Conservation (phyloP, 2,888 invertebrate species). For the Agrochola lychnidis region DNA sequence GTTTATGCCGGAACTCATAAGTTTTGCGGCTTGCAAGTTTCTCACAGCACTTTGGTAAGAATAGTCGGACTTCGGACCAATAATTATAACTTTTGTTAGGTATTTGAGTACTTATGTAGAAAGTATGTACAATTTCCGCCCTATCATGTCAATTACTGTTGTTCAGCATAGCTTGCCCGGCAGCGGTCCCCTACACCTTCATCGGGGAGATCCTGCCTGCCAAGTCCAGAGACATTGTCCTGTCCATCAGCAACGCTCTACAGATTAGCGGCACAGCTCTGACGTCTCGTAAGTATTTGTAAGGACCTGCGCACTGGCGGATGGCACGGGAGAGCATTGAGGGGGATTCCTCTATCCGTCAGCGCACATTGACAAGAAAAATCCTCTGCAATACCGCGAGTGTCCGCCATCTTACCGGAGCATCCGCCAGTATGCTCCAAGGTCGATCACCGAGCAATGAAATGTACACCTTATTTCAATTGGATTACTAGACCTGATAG, state of each 20-base stretch:
- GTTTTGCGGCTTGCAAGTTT: constrained; percentile 91
- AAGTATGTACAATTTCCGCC: not conserved
- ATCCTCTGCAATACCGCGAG: no score
- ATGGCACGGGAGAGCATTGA: no score
- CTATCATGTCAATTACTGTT: constrained; percentile 19
- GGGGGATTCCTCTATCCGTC: no score
- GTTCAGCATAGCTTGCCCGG: constrained; percentile 85
- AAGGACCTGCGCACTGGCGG: no score
- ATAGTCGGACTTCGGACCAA: not conserved
- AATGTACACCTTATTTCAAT: no score
- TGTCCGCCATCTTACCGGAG: no score
- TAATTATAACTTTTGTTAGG: not conserved
- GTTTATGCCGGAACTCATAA: constrained; percentile 91
- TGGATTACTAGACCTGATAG: no score
- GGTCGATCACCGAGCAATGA: no score
- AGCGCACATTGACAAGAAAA: no score
- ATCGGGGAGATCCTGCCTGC: constrained; percentile 85
- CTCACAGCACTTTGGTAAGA: constrained; percentile 88
- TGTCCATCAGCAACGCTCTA: constrained; percentile 84
- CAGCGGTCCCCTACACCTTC: constrained; percentile 85
- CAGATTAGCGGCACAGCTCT: constrained; percentile 83
- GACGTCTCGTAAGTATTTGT: constrained; percentile 82
- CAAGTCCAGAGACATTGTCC: constrained; percentile 80
- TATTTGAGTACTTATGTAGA: no score
- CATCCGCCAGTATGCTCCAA: no score